Conservation (phyloP, 2,113 vertebrate genomes). For the Crotalus horridus region DNA sequence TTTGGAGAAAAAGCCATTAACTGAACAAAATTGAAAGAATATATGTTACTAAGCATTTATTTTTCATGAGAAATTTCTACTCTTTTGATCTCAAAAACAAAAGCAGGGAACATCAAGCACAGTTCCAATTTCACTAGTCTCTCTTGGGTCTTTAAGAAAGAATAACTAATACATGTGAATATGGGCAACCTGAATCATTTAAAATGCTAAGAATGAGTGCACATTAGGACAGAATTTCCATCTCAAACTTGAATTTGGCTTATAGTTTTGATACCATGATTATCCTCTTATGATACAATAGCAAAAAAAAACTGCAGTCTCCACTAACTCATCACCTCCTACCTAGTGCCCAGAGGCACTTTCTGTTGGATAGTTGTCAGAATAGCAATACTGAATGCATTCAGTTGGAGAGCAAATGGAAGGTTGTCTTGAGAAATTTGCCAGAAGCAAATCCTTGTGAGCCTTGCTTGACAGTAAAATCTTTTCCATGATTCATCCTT, state of each 20-base stretch:
- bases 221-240: neutral
- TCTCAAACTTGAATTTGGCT: neutral
- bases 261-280: neutral
- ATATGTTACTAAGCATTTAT: neutral
- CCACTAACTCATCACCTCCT: slow-evolving; percentile 20
- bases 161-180: neutral
- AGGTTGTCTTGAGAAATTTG: slow-evolving; percentile 31
- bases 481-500: neutral
- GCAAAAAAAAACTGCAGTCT: neutral
- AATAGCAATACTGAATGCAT: slow-evolving; percentile 24
- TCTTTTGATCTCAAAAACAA: neutral
- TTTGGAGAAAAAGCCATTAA: neutral
- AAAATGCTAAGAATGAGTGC: neutral
- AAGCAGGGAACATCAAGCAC: neutral
- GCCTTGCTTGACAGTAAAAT: neutral
- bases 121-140: neutral
- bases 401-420: slow-evolving; percentile 14
- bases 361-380: slow-evolving; percentile 26
- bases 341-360: slow-evolving; percentile 17
- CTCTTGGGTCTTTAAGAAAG: neutral
- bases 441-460: neutral
- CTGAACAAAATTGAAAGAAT: neutral
- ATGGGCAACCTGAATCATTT: neutral
- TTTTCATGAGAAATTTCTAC: neutral
- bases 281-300: neutral